A percentile compares a stretch with the other conserved stretches of the same genome.
Conservation (phyloP, 2,113 vertebrate species). For the Corapipo altera region DNA sequence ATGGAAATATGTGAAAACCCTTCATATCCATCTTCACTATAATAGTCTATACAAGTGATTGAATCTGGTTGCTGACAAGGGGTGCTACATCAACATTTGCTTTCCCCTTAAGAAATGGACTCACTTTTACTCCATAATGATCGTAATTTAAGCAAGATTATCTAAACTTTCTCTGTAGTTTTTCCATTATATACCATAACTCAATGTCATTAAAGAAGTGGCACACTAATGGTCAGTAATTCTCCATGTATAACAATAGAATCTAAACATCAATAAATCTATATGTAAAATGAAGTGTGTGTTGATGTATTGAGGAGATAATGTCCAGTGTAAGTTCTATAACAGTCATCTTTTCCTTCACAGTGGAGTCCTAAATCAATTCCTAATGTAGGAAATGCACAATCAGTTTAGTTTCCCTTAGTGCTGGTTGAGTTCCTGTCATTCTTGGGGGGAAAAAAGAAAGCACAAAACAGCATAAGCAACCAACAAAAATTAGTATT, state of each 20-base stretch:
- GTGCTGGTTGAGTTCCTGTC: neutral
- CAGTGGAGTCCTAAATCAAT: neutral
- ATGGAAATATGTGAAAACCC: neutral
- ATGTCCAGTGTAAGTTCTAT: accelerated
- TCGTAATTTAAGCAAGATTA: neutral
- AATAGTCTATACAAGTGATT: neutral
- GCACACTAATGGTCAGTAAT: neutral
- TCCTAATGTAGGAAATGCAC: neutral
- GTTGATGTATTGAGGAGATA: neutral
- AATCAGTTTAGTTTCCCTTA: neutral
- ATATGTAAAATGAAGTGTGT: neutral
- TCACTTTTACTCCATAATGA: neutral
- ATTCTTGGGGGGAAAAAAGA: neutral
- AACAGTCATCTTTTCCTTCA: neutral
- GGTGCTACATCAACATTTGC: neutral
- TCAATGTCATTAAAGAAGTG: neutral
- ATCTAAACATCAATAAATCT: neutral
- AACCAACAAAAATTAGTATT: neutral
- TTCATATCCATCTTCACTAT: neutral
- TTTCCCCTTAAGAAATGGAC: neutral
- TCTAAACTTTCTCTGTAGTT: neutral
- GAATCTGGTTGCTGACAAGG: neutral
- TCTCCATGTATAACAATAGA: neutral
- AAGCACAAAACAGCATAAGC: neutral
- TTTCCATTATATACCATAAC: neutral